phyloP scores from a whole-genome alignment of 2,113 vertebrate species.

The Lanius ludovicianus region DNA sequence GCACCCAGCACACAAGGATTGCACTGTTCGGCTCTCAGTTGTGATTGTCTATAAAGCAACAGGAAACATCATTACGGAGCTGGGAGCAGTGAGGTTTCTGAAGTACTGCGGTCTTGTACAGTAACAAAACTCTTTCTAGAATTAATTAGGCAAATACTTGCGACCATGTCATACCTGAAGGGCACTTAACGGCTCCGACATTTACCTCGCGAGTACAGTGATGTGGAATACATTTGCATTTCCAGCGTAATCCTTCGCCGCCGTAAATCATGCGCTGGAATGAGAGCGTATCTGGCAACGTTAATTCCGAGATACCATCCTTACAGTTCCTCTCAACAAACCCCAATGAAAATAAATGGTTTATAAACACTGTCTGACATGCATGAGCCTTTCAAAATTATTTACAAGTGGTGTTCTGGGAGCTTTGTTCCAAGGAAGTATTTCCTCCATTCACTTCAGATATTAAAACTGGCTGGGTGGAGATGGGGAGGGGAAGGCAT shows the following conservation, averaged over 20 bases:
- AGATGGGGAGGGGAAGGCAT: background rate
- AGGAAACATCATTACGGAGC: background rate
- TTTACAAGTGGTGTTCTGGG: slow-evolving; percentile 25
- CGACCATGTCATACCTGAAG: slow-evolving; percentile 58
- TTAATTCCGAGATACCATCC: slow-evolving; percentile 28
- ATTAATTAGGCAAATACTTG: slow-evolving; percentile 55
- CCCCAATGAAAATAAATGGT: slow-evolving; percentile 15
- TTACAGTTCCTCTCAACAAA: slow-evolving; percentile 26
- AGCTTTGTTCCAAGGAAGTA: background rate
- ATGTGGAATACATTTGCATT: background rate
- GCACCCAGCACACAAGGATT: slow-evolving; percentile 31
- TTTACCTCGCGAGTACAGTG: background rate
- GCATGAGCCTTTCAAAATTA: slow-evolving; percentile 13
- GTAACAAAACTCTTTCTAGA: slow-evolving; percentile 25
- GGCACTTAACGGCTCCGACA: slow-evolving; percentile 63
- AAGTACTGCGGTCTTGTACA: background rate
- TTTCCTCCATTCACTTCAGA: background rate
- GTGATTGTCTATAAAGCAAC: slow-evolving; percentile 40
- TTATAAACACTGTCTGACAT: slow-evolving; percentile 36
- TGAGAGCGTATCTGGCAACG: slow-evolving; percentile 41
- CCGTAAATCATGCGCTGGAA: slow-evolving; percentile 40
- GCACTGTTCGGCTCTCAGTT: background rate
- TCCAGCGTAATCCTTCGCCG: background rate
- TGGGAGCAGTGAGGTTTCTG: background rate
- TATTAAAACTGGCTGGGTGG: background rate